A percentile compares a stretch with the other conserved stretches of the same genome.
Evolutionary conservation across 2,113 vertebrate species (phyloP).

Genomic region (Apaloderma vittatum): DNA sequence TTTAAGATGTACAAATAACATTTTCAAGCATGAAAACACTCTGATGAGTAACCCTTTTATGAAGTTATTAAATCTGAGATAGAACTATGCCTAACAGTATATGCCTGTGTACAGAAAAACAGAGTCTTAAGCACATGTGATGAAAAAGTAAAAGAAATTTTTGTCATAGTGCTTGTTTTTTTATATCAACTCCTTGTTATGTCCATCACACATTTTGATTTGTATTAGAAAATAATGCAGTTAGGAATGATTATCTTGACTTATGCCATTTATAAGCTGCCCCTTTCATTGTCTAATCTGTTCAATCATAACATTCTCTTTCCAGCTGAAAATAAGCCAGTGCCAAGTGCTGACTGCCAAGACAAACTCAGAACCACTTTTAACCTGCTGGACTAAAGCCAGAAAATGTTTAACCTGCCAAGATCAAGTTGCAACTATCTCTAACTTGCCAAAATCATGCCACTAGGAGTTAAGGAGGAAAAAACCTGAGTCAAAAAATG

Average conservation of each 20-base stretch:
- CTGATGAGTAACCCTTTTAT: background rate
- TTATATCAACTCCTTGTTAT: background rate
- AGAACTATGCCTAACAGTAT: background rate
- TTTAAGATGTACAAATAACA: conserved; percentile 30
- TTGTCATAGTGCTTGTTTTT: background rate
- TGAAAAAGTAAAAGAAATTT: background rate
- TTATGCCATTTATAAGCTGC: background rate
- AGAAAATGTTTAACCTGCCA: conserved; percentile 41
- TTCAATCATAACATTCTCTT: conserved; percentile 4
- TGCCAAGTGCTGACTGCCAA: background rate
- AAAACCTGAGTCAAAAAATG: background rate
- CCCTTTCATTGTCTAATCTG: conserved; percentile 21
- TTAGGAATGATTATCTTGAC: background rate
- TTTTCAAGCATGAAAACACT: background rate
- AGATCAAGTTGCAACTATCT: background rate
- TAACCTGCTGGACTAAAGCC: conserved; percentile 30
- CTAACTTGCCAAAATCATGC: conserved; percentile 31
- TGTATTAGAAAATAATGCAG: background rate
- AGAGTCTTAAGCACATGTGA: background rate
- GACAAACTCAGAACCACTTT: conserved; percentile 24
- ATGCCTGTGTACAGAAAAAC: background rate
- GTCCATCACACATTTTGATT: background rate
- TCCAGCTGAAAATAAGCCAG: conserved; percentile 42
- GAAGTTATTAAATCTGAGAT: background rate
- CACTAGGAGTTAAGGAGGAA: background rate